Percentiles rank a stretch among this genome's conserved stretches.
Evolutionary conservation across 2,888 invertebrate species (phyloP).

Genomic region (Perizoma affinitatum): DNA sequence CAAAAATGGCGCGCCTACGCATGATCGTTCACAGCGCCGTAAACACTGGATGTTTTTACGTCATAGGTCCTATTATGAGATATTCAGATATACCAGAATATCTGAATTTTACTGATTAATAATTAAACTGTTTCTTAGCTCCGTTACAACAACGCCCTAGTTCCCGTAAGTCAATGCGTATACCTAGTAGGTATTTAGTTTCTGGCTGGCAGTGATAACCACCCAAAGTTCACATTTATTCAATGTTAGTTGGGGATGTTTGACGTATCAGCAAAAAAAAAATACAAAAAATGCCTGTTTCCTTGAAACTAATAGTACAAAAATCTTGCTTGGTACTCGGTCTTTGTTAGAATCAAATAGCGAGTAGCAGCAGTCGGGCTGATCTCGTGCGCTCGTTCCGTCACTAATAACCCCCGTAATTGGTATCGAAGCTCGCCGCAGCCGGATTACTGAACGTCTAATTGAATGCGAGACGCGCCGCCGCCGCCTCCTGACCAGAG

Average conservation of each 20-base stretch:
- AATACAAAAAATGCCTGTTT: background rate
- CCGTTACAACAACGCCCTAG: too few species aligned
- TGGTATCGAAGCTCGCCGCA: slow-evolving; percentile 83
- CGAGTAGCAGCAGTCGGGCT: slow-evolving; percentile 44
- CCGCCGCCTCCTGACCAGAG: slow-evolving; percentile 43
- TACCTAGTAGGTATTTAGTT: too few species aligned
- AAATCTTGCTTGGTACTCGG: slow-evolving; percentile 23
- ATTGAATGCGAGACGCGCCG: slow-evolving; percentile 80
- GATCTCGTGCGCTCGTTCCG: slow-evolving; percentile 65
- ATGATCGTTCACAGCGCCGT: too few species aligned
- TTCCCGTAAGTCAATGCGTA: too few species aligned
- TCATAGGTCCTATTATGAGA: too few species aligned
- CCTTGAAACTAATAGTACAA: slow-evolving; percentile 6
- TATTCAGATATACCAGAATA: too few species aligned
- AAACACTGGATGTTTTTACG: too few species aligned
- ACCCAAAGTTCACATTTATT: background rate
- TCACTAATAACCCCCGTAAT: slow-evolving; percentile 83
- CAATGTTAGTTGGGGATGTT: too few species aligned
- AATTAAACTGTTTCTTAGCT: too few species aligned
- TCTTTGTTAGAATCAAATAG: slow-evolving; percentile 49
- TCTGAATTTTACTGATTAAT: too few species aligned
- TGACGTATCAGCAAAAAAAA: background rate
- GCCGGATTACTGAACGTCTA: slow-evolving; percentile 83
- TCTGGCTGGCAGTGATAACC: too few species aligned
- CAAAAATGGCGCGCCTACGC: too few species aligned